Evolutionary conservation across 2,797 vertebrate species (phyloP).

Genomic region (Microchirus variegatus): DNA sequence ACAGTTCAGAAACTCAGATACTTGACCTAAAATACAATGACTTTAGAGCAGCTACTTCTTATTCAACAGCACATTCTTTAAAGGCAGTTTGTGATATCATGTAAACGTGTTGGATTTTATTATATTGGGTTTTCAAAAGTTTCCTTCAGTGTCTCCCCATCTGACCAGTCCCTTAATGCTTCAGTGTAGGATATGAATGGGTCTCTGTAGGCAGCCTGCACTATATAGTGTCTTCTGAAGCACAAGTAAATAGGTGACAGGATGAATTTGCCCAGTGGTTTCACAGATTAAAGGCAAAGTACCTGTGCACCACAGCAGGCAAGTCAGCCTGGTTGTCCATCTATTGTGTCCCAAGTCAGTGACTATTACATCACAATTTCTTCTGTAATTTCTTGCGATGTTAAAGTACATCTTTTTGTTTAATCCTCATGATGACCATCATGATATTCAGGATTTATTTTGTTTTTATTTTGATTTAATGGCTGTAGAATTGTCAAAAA

Average conservation of each 20-base stretch:
- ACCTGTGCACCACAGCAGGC: slow-evolving; percentile 27
- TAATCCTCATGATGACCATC: too few relatives aligned
- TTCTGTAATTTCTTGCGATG: too few relatives aligned
- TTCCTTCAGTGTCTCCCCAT: background rate
- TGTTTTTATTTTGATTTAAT: too few relatives aligned
- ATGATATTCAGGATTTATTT: too few relatives aligned
- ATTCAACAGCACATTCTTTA: background rate
- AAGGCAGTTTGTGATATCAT: background rate
- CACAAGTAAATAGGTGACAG: slow-evolving; percentile 31
- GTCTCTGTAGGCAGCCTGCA: slow-evolving; percentile 20
- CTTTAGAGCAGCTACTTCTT: background rate
- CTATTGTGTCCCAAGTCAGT: too few relatives aligned
- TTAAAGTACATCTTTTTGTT: too few relatives aligned
- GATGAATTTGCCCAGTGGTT: background rate
- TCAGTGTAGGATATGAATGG: slow-evolving; percentile 11
- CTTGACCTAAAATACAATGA: slow-evolving; percentile 1
- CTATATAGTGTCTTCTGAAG: slow-evolving; percentile 15
- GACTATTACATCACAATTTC: too few relatives aligned
- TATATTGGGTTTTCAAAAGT: background rate
- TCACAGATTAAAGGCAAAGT: slow-evolving; percentile 6
- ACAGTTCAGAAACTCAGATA: background rate
- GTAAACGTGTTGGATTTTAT: background rate
- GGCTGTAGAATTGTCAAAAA: too few relatives aligned
- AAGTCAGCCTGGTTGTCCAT: too few relatives aligned
- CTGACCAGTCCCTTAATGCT: slow-evolving; percentile 8